phyloP scores from a whole-genome alignment of 2,113 vertebrate genomes.

The Nipponia nippon region DNA sequence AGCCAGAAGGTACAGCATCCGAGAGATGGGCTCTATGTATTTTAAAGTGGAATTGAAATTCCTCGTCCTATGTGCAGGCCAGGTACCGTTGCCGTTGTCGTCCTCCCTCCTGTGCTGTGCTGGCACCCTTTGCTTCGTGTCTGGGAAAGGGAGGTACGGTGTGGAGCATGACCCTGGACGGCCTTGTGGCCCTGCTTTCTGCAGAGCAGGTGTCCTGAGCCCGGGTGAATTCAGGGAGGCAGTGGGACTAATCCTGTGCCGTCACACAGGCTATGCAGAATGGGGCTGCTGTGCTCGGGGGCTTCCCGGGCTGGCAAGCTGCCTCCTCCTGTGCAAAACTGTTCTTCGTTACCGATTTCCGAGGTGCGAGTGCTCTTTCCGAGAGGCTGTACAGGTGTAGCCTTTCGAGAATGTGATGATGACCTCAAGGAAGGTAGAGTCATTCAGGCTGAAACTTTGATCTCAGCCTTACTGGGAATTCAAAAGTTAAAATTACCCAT shows the following conservation, averaged over 20 bases:
- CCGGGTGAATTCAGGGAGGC: fast-evolving
- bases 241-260: fast-evolving
- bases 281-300: neutral
- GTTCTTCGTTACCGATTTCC: fast-evolving
- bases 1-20: neutral
- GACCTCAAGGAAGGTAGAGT: neutral
- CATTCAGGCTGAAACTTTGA: neutral
- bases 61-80: fast-evolving
- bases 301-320: neutral
- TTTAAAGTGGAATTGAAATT: neutral
- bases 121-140: fast-evolving
- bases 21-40: neutral
- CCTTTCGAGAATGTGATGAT: neutral
- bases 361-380: neutral
- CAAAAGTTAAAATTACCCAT: neutral
- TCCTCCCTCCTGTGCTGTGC: fast-evolving
- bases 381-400: neutral
- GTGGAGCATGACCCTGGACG: fast-evolving
- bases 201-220: neutral
- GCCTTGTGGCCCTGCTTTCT: neutral
- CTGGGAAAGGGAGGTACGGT: neutral
- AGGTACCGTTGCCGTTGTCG: neutral
- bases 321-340: neutral
- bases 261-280: fast-evolving
- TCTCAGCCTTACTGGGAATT: neutral